These are phyloP conservation scores for Acleris cristana DNA, from an alignment of 2,888 invertebrate species.

Conservation along the genomic window DNA sequence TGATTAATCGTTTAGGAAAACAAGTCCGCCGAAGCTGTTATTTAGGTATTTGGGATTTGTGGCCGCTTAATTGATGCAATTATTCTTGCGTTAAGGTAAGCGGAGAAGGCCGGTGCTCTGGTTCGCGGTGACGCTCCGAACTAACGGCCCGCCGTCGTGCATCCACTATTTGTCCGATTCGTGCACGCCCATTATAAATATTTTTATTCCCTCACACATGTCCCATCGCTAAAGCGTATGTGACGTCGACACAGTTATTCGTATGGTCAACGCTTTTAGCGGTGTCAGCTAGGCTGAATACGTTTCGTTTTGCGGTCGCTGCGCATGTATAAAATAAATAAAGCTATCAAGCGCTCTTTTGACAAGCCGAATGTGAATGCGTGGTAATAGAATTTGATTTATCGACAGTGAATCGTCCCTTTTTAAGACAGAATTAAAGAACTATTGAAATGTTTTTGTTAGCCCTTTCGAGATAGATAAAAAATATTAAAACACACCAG, in stretches of 20 bases:
- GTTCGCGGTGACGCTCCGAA: slow-evolving; percentile 48
- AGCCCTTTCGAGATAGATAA: slow-evolving; percentile 39
- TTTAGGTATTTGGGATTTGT: slow-evolving; percentile 52
- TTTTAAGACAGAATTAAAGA: slow-evolving; percentile 17
- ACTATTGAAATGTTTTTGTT: slow-evolving; percentile 36
- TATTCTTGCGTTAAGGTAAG: slow-evolving; percentile 47
- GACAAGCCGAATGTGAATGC: slow-evolving; percentile 13
- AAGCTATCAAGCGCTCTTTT: not conserved
- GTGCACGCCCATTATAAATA: slow-evolving; percentile 59
- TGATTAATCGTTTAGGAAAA: slow-evolving; percentile 59
- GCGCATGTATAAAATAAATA: slow-evolving; percentile 24
- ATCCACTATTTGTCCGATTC: slow-evolving; percentile 67
- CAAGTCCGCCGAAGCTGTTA: slow-evolving; percentile 51
- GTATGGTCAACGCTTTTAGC: slow-evolving; percentile 47
- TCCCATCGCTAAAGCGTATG: slow-evolving; percentile 63
- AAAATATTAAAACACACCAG: slow-evolving; percentile 25
- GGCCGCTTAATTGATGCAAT: slow-evolving; percentile 52
- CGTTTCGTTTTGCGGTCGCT: slow-evolving; percentile 17
- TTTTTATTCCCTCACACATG: slow-evolving; percentile 47
- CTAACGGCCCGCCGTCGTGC: slow-evolving; percentile 73
- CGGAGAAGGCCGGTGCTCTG: slow-evolving; percentile 40
- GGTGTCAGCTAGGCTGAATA: slow-evolving; percentile 13
- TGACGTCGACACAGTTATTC: slow-evolving; percentile 58
- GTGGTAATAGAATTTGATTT: slow-evolving; percentile 27
- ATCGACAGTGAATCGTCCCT: slow-evolving; percentile 13